Conservation (phyloP, 23 tunicate genomes). For the Styela plicata region DNA sequence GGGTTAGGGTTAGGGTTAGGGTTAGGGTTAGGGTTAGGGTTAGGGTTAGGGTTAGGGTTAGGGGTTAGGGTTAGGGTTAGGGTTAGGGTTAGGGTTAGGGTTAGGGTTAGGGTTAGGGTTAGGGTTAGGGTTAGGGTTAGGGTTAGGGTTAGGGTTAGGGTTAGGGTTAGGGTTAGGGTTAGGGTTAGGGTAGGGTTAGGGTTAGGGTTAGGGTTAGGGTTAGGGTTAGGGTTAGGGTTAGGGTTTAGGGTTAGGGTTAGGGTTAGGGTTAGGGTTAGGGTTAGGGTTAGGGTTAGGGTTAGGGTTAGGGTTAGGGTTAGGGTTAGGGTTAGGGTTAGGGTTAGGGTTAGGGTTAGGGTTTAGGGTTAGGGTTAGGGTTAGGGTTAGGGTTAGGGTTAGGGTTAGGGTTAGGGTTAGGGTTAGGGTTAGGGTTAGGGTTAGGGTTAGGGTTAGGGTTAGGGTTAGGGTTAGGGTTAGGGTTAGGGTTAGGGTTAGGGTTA, state of each 20-base stretch:
- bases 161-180: conserved; percentile 71
- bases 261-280: conserved; percentile 48
- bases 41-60: conserved; percentile 55
- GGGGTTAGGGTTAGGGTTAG: conserved; percentile 62
- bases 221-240: conserved; percentile 74
- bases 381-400: conserved; percentile 78
- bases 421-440: conserved; percentile 21
- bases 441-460: conserved; percentile 18
- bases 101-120: conserved; percentile 72
- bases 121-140: conserved; percentile 66
- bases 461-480: conserved; percentile 10
- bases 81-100: conserved; percentile 70
- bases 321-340: conserved; percentile 63
- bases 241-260: conserved; percentile 59
- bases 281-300: conserved; percentile 69
- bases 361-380: conserved; percentile 80
- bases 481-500: conserved; percentile 18
- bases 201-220: conserved; percentile 75
- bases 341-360: conserved; percentile 81
- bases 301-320: conserved; percentile 73
- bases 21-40: conserved; percentile 80
- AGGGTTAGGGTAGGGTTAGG: conserved; percentile 82
- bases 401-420: conserved; percentile 64
- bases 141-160: conserved; percentile 48
- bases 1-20: conserved; percentile 64